These are phyloP conservation scores for Bombyx huttoni DNA, from an alignment of 2,888 invertebrate genomes.

Conservation along the genomic window DNA sequence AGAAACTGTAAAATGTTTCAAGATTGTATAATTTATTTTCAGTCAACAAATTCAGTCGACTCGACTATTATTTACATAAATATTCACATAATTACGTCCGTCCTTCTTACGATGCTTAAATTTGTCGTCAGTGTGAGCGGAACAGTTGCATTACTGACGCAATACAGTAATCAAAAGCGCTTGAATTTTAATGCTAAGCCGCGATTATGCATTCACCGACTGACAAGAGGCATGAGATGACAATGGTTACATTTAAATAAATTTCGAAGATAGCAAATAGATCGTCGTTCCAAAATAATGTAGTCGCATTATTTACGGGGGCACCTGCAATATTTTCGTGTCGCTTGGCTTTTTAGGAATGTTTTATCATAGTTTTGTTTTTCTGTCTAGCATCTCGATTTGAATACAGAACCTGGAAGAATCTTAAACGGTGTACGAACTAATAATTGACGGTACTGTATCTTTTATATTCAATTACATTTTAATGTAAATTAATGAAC, in stretches of 20 bases:
- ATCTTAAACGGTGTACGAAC: not conserved
- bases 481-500: no score
- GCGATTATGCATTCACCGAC: not conserved
- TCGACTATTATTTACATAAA: not conserved
- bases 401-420: not conserved
- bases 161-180: not conserved
- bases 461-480: not conserved
- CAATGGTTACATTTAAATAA: not conserved
- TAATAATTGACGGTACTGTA: not conserved
- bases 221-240: not conserved
- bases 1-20: not conserved
- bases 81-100: not conserved
- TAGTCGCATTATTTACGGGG: not conserved
- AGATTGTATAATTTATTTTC: not conserved
- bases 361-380: not conserved
- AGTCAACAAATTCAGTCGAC: not conserved
- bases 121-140: not conserved
- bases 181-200: not conserved
- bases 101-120: not conserved
- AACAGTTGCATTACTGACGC: not conserved
- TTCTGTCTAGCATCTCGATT: not conserved
- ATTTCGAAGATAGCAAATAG: not conserved
- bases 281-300: not conserved
- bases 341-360: not conserved
- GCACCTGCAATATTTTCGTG: conserved; percentile 1